Conservation (phyloP, 1,140 invertebrate species). For the Radopholus similis region DNA sequence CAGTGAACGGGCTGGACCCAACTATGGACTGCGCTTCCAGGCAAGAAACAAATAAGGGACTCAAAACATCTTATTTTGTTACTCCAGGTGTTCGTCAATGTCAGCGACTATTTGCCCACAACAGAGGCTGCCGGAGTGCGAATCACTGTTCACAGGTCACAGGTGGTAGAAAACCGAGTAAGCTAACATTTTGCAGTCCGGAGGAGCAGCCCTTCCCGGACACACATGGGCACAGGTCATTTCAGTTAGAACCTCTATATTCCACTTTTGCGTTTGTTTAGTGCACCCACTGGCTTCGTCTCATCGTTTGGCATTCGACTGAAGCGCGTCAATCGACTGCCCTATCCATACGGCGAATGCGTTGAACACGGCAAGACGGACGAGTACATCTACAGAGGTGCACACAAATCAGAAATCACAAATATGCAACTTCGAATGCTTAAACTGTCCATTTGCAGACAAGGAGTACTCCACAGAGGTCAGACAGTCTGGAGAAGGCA, state of each 20-base stretch:
- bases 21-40: slow-evolving; percentile 42
- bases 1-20: slow-evolving; percentile 51
- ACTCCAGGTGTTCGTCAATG: slow-evolving; percentile 59
- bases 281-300: slow-evolving; percentile 57
- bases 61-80: neutral
- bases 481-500: too few relatives aligned
- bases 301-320: slow-evolving; percentile 55
- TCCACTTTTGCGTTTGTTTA: neutral
- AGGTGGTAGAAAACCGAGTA: neutral
- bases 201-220: slow-evolving; percentile 54
- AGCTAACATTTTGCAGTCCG: slow-evolving; percentile 12
- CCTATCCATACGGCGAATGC: slow-evolving; percentile 57
- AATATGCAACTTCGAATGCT: too few relatives aligned
- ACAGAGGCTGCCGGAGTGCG: slow-evolving; percentile 57
- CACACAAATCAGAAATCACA: too few relatives aligned
- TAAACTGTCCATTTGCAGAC: too few relatives aligned
- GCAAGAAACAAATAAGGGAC: slow-evolving; percentile 7
- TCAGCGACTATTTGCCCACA: slow-evolving; percentile 58
- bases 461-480: slow-evolving; percentile 59
- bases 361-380: slow-evolving; percentile 48
- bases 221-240: slow-evolving; percentile 51
- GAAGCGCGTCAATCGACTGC: slow-evolving; percentile 50
- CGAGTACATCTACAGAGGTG: slow-evolving; percentile 51
- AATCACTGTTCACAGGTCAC: slow-evolving; percentile 47
- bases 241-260: neutral